phyloP scores from a whole-genome alignment of 2,888 invertebrate genomes.

The Brachylomia viminalis region DNA sequence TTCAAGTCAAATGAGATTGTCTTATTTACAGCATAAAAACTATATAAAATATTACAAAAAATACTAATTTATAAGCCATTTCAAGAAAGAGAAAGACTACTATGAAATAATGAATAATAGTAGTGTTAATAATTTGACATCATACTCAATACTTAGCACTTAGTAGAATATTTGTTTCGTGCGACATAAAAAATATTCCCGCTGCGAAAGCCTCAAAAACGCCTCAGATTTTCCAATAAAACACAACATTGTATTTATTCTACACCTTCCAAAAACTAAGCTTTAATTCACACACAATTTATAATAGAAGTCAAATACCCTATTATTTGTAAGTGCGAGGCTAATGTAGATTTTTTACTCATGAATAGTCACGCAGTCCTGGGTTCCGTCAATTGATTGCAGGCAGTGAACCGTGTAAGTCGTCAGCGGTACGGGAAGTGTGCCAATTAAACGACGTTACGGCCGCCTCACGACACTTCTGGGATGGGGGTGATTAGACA shows the following conservation, averaged over 20 bases:
- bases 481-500: conserved; percentile 67
- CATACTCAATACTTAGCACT: no score
- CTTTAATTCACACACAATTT: conserved; percentile 11
- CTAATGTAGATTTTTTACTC: conserved; percentile 65
- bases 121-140: no score
- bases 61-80: no score
- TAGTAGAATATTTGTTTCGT: no score
- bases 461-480: conserved; percentile 67
- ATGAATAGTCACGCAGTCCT: conserved; percentile 67
- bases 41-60: no score
- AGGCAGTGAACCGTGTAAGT: conserved; percentile 70
- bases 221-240: neutral
- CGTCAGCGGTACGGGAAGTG: conserved; percentile 75
- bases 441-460: conserved; percentile 77
- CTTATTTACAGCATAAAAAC: no score
- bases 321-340: conserved; percentile 56
- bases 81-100: no score
- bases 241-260: neutral
- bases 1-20: neutral
- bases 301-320: conserved; percentile 46
- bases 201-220: neutral
- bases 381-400: conserved; percentile 70
- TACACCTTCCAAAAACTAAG: neutral
- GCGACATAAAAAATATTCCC: neutral
- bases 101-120: no score